Base-by-base conservation (phyloP, 2,888 invertebrate species). In the Agonum fuliginosum region DNA sequence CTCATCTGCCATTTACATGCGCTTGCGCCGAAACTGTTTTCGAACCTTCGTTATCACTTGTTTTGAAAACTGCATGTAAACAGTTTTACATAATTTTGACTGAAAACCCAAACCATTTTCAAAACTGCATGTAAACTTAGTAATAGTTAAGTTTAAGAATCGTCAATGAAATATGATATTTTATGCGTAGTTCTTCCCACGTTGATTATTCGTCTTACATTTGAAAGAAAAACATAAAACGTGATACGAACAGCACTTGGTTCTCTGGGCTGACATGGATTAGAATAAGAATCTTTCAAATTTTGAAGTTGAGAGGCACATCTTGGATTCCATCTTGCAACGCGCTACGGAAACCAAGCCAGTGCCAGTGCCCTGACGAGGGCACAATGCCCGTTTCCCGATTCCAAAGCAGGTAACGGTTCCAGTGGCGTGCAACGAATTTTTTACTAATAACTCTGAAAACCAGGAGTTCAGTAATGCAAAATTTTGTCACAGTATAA, bases 251-350 rank as follows among this genome's bases (percentile, higher is more conserved):
- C 20, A 65, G 43, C 62, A 43, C 24, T 74, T 27, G n/a, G 19
- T 43, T 12, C 22, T 30, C 19, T 12, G 10, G 10, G 34, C 34
- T 58, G 62, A 62, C 58, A 27, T 74, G 74, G 43, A 58, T 62
- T 74, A 62, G 74, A 62, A 62, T 62, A 62, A 62, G 37, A 74
- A 46, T 74, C 74, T 74, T 73, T 74, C 62, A 65, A 62, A 74
- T 65, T 46, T 62, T 58, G 65, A 65, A 62, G 41, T 46, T 46
- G 43, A 70, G 71, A 51, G 30, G 58, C 58, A 37, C 54, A 74
- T 65, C 74, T 74, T 58, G 65, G 30, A 74, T 74, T 74, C 58
- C 74, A 74, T 73, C 73, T 72, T 17, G 17, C n/a, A n/a, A n/a
- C n/a, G n/a, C 54, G 54, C 37, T 20, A 34, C 41, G 73, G 24